Evolutionary conservation across 2,113 vertebrate genomes (phyloP), one percentile per base, ranked within the genome.

Genomic region (Mus pahari): DNA sequence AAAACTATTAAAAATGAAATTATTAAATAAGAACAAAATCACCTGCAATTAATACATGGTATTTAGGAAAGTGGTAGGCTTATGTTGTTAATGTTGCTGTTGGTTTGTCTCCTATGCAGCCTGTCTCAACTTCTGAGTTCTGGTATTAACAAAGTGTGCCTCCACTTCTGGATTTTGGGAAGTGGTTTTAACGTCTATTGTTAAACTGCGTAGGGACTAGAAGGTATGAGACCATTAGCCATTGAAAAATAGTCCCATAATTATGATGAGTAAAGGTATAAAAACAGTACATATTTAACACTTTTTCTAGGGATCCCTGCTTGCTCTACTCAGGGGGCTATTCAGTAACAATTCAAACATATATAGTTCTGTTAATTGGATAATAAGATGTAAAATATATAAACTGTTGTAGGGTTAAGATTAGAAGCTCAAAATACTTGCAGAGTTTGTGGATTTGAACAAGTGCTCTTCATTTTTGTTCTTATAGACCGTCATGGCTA

Each of bases 391-490:
- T 60, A 78, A 6, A 64, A 33, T 75, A 78, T n/a, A 5, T 81
- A n/a, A 71, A 71, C 3, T 66, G 0, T 31, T 74, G 64, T 48
- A 75, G 4, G 31, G 6, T 12, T 73, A 33, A 84, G 53, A 64
- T 60, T 66, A 68, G 73, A 60, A 33, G 24, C 26, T 92, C 16
- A 94, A 58, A 95, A 66, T 90, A 45, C 36, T 79, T 82, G 58
- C 42, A 42, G 50, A 42, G n/a, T 90, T 90, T 81, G 84, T 64
- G 74, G 89, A 75, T 42, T 84, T 75, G 58, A 88, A 73, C 33
- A 92, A 17, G 55, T 95, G 31, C 0, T 45, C 73, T 92, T 84
- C 16, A 36, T 66, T 90, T 96, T 73, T 87, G 55, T 89, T 94
- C 5, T 89, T 64, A 79, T 22, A 22, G 22, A 53, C 50, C 28